Base-by-base conservation (phyloP, 1,140 invertebrate species). In the Drosophila sproati region DNA sequence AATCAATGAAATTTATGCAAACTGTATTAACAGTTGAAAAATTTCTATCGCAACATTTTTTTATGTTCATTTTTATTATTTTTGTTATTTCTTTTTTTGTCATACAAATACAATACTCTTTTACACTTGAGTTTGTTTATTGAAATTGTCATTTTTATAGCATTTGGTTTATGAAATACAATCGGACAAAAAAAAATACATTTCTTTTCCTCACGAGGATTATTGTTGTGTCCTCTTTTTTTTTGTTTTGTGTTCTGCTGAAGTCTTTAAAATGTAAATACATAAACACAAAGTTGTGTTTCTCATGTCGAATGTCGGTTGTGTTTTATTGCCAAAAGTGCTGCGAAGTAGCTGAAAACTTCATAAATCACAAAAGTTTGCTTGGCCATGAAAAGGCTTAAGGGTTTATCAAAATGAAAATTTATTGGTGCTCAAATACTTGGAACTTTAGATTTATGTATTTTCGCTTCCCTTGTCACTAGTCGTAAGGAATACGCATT, bases 291-390 rank as follows among this genome's bases (percentile, higher is more conserved):
- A 72, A 83, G 66, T 76, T 77, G 72, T 88, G 68, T 82, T 64
- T 80, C 43, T 47, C 54, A 67, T 77, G 80, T 89, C 66, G 57
- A 69, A 80, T 79, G 83, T 73, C 56, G 67, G 78, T 56, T 75
- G 73, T 86, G 59, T 88, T 88, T 88, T 88, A 88, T 88, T 79
- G 85, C 83, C 85, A 62, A 75, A 83, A 68, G 70, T 77, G 80
- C 82, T 72, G 48, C 62, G 67, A 70, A 78, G 77, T 73, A 67
- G 77, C 83, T 70, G 67, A 78, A 79, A 80, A 88, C 85, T 88
- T 88, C 83, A 88, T 88, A 88, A 88, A 88, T 88, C 83, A 88
- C 83, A 89, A 87, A 88, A 88, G 77, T 87, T 87, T 87, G 82
- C 69, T 82, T 82, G 85, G 85, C 82, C 78, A 86, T 86, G 82